Conservation (phyloP, 2,797 vertebrate genomes). For the Periophthalmus magnuspinnatus region DNA sequence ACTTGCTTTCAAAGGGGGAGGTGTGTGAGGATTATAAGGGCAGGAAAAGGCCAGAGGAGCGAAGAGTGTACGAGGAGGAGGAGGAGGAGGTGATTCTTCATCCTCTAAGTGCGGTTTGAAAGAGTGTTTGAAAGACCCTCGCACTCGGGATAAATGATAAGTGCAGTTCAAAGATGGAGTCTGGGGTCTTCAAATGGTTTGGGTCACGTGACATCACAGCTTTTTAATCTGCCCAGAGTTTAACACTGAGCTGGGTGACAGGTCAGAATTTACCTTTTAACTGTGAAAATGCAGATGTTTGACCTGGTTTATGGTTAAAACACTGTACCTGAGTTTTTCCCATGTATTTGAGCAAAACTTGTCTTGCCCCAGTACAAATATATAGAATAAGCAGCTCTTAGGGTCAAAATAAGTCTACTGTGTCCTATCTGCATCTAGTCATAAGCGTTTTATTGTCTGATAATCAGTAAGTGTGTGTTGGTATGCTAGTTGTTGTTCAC, state of each 20-base stretch:
- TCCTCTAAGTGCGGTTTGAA: constrained; percentile 2
- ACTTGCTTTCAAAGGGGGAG: neutral
- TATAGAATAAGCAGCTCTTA: too few relatives aligned
- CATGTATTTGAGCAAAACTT: too few relatives aligned
- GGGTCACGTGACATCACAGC: neutral
- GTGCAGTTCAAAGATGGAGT: neutral
- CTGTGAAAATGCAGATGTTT: neutral
- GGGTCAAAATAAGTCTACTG: too few relatives aligned
- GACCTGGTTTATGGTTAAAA: neutral
- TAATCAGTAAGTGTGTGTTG: too few relatives aligned
- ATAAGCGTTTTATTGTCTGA: too few relatives aligned
- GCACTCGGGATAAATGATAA: neutral
- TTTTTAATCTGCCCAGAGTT: neutral
- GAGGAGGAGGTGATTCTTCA: neutral
- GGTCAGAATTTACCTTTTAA: neutral
- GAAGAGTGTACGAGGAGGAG: neutral
- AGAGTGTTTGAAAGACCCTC: constrained; percentile 3
- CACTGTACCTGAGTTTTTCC: too few relatives aligned
- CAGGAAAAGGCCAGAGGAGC: neutral
- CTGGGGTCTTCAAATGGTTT: neutral
- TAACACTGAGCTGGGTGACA: neutral
- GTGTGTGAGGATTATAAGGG: neutral
- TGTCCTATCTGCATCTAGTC: too few relatives aligned
- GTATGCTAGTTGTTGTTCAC: too few relatives aligned
- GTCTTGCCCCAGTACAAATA: too few relatives aligned